Conservation (phyloP, 1,140 invertebrate species). For the Antheraea pernyi region DNA sequence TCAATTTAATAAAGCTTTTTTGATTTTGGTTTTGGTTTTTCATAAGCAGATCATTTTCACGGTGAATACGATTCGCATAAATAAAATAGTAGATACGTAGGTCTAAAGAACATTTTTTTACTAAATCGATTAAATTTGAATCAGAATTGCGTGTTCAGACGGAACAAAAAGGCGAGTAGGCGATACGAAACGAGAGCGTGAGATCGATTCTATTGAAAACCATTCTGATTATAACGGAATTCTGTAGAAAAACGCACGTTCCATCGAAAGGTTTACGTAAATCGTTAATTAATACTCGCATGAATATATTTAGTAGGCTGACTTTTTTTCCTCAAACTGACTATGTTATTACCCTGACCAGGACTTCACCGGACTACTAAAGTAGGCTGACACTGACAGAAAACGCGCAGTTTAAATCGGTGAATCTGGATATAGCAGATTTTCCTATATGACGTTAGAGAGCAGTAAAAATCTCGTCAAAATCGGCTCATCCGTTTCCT, state of each 20-base stretch:
- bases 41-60: background rate
- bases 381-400: too few relatives aligned
- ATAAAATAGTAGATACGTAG: too few relatives aligned
- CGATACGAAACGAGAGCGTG: constrained; percentile 9
- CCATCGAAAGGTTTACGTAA: constrained; percentile 4
- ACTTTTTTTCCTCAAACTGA: too few relatives aligned
- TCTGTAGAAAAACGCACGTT: background rate
- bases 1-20: too few relatives aligned
- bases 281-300: background rate
- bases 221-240: constrained; percentile 10
- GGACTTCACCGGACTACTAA: too few relatives aligned
- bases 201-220: constrained; percentile 7
- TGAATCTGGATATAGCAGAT: background rate
- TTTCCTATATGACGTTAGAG: too few relatives aligned
- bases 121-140: background rate
- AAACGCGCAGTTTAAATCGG: too few relatives aligned
- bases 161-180: constrained; percentile 2
- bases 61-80: background rate
- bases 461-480: background rate
- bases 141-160: background rate
- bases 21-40: too few relatives aligned
- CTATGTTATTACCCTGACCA: too few relatives aligned
- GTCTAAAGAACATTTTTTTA: background rate
- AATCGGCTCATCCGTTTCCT: background rate
- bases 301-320: too few relatives aligned